Evolutionary conservation across 2,888 invertebrate species (phyloP).

Genomic region (Diarsia brunnea): DNA sequence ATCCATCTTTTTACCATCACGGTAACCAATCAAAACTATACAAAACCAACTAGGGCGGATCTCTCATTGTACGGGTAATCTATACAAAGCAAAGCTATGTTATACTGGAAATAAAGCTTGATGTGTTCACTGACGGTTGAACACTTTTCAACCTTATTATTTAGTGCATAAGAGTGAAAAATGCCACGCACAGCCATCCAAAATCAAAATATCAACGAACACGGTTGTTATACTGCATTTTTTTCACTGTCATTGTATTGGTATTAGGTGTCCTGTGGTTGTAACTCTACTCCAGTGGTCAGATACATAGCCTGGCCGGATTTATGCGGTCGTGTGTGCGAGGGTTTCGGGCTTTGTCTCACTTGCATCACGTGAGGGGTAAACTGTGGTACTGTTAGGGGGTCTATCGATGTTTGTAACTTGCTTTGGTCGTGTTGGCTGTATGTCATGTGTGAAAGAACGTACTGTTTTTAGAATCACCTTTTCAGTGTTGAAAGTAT

Average conservation of each 20-base stretch:
- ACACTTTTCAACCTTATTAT: no score
- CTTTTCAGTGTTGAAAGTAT: neutral
- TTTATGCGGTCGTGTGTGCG: constrained; percentile 64
- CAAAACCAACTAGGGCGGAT: no score
- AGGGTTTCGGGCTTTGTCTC: constrained; percentile 65
- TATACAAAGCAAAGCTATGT: no score
- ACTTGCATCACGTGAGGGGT: constrained; percentile 40
- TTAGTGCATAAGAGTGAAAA: no score
- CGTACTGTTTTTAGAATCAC: neutral
- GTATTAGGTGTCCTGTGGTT: constrained; percentile 66
- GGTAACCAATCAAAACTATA: no score
- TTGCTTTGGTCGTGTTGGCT: neutral
- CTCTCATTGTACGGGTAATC: no score
- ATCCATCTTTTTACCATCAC: no score
- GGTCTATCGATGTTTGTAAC: neutral
- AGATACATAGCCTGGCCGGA: constrained; percentile 58
- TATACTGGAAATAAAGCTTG: no score
- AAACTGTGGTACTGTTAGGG: neutral
- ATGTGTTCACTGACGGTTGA: no score
- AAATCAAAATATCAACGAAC: constrained; percentile 15
- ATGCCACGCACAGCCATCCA: constrained; percentile 30
- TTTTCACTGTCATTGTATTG: constrained; percentile 46
- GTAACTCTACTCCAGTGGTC: constrained; percentile 61
- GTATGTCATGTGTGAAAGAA: neutral
- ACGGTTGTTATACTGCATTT: constrained; percentile 43